Base-by-base conservation (phyloP, 2,888 invertebrate species). In the Leptopilina myrica region DNA sequence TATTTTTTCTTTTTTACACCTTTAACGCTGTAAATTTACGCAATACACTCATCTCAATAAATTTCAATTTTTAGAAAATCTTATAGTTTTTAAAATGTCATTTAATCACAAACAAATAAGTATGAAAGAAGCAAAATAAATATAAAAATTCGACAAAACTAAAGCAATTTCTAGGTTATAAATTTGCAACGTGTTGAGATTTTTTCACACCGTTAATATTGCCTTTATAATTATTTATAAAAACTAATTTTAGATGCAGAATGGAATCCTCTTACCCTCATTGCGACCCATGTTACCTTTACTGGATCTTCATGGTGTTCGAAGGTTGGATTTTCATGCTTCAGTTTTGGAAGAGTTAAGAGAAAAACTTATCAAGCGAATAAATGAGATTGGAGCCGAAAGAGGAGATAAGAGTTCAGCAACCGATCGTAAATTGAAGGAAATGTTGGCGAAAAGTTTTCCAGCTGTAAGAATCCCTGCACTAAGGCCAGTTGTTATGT, bases 201-300 rank as follows among this genome's bases (percentile, higher is more conserved):
- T 20, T 20, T 20, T 20, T 20, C 1, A 20, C 20, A 20, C 20
- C 1, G 20, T 20, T 20, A 20, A 20, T 20, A 20, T 33, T 33
- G 33, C 33, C 33, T 33, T 33, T 33, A 33, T 33, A 33, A 33
- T 40, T 53, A 5, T 67, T 26, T 15, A 20, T 64, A n/a, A 73
- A 67, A 64, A 92, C 46, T 59, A 0, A 53, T 82, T 93, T 79
- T 92, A 97, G 95, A 93, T 97, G 67, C 96, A 97, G 92, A 98
- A 98, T 93, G 97, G 97, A 62, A 97, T 98, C 86, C 92, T 98
- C 78, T 92, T 99, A 69, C 98, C 98, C 0, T 98, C 99, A 0
- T 92, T 99, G 75, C 94, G 98, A 75, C 98, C 99, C 15, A 99
- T 99, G 96, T 92, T 99, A 81, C 99, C 99, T 0, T 92, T 99